Percentiles rank a stretch among this genome's conserved stretches.
These are phyloP conservation scores for Raillietiella orientalis DNA, from an alignment of 2,888 invertebrate species.

Conservation along the genomic window DNA sequence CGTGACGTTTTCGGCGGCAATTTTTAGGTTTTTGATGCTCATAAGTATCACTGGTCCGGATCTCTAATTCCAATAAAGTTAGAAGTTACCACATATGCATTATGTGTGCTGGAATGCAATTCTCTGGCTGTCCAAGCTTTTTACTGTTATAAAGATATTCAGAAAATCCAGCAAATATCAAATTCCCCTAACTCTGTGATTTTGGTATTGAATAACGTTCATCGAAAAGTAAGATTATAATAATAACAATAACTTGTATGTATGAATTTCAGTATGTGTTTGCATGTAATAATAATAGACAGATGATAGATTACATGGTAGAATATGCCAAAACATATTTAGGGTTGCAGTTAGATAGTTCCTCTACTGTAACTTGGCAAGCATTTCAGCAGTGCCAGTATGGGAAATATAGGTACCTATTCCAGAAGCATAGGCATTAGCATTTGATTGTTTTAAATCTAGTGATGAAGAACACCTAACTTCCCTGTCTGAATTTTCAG, in stretches of 20 bases:
- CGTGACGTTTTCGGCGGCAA: no score
- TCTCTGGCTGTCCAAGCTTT: conserved; percentile 46
- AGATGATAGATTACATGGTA: no score
- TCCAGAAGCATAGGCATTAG: not conserved
- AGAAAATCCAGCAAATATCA: no score
- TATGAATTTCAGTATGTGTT: no score
- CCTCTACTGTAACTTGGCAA: no score
- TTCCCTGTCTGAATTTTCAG: conserved; percentile 78
- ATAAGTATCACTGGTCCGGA: conserved; percentile 91
- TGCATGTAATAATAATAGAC: no score
- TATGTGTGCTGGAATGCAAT: conserved; percentile 69
- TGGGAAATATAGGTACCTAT: conserved; percentile 50
- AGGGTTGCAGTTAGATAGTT: no score
- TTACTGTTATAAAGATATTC: conserved; percentile 56
- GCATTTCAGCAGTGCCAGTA: conserved; percentile 59
- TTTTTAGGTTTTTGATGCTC: conserved; percentile 45
- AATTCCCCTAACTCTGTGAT: no score
- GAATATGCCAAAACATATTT: no score
- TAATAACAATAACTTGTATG: no score
- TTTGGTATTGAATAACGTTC: no score
- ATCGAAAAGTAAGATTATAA: no score
- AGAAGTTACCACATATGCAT: conserved; percentile 64
- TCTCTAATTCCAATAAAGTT: conserved; percentile 52
- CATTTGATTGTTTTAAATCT: conserved; percentile 12
- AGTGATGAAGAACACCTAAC: conserved; percentile 86